phyloP scores from a whole-genome alignment of 1,140 invertebrate genomes.

The Anadara kagoshimensis region DNA sequence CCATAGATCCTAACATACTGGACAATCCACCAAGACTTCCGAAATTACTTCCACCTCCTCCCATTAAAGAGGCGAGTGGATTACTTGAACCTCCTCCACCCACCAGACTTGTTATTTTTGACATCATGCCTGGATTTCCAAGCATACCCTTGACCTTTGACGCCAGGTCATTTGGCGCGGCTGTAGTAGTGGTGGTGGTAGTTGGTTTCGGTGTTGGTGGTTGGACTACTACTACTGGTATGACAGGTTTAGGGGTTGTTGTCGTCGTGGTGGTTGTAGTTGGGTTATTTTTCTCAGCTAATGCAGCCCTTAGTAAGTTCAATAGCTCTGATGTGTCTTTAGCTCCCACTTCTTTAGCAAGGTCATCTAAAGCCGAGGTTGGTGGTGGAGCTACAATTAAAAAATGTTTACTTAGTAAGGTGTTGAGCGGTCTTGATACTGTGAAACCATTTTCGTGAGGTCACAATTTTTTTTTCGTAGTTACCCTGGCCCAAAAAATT shows the following conservation, averaged over 20 bases:
- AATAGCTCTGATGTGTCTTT: slow-evolving; percentile 33
- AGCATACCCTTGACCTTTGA: slow-evolving; percentile 27
- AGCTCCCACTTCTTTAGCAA: slow-evolving; percentile 38
- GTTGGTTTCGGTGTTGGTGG: slow-evolving; percentile 20
- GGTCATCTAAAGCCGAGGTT: neutral
- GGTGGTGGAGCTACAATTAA: too few relatives aligned
- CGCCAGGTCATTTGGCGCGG: neutral
- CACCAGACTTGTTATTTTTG: slow-evolving; percentile 24
- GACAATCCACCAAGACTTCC: slow-evolving; percentile 1
- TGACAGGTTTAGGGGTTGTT: slow-evolving; percentile 4
- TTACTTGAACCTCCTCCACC: slow-evolving; percentile 25
- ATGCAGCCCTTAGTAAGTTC: slow-evolving; percentile 28
- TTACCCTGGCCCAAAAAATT: too few relatives aligned
- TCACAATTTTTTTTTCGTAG: too few relatives aligned
- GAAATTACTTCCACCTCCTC: slow-evolving; percentile 21
- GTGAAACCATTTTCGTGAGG: too few relatives aligned
- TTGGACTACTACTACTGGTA: slow-evolving; percentile 1
- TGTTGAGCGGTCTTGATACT: too few relatives aligned
- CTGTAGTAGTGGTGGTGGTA: slow-evolving; percentile 22
- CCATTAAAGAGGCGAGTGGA: slow-evolving; percentile 14
- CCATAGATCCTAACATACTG: too few relatives aligned
- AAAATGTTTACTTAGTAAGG: too few relatives aligned
- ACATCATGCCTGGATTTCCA: slow-evolving; percentile 21
- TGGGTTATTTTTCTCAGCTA: slow-evolving; percentile 23
- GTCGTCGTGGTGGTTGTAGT: neutral